A percentile compares a stretch with the other conserved stretches of the same genome.
phyloP scores from a whole-genome alignment of 2,888 invertebrate species.

The Blastobasis adustella region DNA sequence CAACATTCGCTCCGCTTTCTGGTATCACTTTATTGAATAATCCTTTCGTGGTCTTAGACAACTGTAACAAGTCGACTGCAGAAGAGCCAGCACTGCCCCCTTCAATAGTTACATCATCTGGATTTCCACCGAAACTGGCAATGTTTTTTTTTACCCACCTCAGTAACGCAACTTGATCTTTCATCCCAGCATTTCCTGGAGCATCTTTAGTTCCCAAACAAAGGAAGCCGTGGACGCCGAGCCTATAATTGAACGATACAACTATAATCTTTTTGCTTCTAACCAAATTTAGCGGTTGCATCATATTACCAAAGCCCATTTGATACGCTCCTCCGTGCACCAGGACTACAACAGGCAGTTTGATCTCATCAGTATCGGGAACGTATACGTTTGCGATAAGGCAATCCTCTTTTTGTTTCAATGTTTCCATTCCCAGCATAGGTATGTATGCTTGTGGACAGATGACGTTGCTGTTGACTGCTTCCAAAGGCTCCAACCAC shows the following conservation, averaged over 20 bases:
- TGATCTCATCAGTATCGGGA: conserved; percentile 29
- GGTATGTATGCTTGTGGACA: too few relatives aligned
- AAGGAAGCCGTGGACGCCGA: conserved; percentile 27
- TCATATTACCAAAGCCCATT: conserved; percentile 16
- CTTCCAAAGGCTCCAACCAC: too few relatives aligned
- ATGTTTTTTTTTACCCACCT: conserved; percentile 43
- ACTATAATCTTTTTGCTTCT: conserved; percentile 20
- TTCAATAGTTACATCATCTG: conserved; percentile 35
- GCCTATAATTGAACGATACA: conserved; percentile 29
- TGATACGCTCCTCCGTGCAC: conserved; percentile 32
- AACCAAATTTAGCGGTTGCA: conserved; percentile 15
- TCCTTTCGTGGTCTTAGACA: conserved; percentile 28
- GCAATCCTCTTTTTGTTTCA: conserved; percentile 32
- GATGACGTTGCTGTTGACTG: too few relatives aligned
- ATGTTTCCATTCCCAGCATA: too few relatives aligned
- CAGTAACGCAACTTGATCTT: conserved; percentile 35
- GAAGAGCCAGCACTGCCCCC: conserved; percentile 37
- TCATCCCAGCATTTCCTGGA: conserved; percentile 42
- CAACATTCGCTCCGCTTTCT: conserved; percentile 35
- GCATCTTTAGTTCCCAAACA: conserved; percentile 28
- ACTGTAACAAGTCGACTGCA: conserved; percentile 32
- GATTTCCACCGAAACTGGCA: conserved; percentile 37
- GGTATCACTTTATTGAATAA: conserved; percentile 37
- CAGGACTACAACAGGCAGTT: conserved; percentile 26
- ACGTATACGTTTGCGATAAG: conserved; percentile 43